Base-by-base conservation (phyloP, 2,888 invertebrate genomes). In the Platycheirus rosarum region DNA sequence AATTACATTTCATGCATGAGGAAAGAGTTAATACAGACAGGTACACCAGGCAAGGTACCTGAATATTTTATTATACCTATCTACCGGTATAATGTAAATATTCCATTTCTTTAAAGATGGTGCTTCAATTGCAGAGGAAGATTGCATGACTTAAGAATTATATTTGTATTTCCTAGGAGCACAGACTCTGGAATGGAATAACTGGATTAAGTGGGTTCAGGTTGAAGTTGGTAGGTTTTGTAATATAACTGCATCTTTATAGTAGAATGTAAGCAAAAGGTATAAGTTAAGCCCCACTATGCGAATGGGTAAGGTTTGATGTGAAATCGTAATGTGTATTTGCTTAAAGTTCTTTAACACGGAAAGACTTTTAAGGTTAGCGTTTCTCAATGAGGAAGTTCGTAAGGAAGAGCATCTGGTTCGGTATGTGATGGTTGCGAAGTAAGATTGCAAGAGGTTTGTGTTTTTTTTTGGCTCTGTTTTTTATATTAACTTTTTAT, bases 171-270 rank as follows among this genome's bases (percentile, higher is more conserved):
- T 80, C 42, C 80, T 76, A 76, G 70, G 80, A 80, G 76, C 65
- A 76, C 76, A 80, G 80, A n/a, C n/a, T n/a, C n/a, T 80, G 66
- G 66, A 76, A 76, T 76, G 76, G 66, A 80, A 80, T 76, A 77
- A 77, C 82, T 77, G 68, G 77, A 82, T 82, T 63, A 82, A 82
- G 71, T 73, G 62, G 71, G 77, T 82, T 77, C 65, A 46, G 80
- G 65, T 76, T 76, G 80, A 82, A 77, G 77, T 77, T 77, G 82
- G 77, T 77, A 77, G 71, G 20, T 66, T 82, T 77, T 68, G 77
- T 77, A 82, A 77, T 71, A 48, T 77, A 82, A 77, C 82, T 77
- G 82, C 77, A 68, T 20, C 37, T 23, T 23, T 55, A 20, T 37
- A 55, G n/a, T 55, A 55, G 23, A 55, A 20, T 57, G 40, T 40